These are phyloP conservation scores for Leuctra nigra DNA, from an alignment of 2,888 invertebrate genomes.

Conservation along the genomic window DNA sequence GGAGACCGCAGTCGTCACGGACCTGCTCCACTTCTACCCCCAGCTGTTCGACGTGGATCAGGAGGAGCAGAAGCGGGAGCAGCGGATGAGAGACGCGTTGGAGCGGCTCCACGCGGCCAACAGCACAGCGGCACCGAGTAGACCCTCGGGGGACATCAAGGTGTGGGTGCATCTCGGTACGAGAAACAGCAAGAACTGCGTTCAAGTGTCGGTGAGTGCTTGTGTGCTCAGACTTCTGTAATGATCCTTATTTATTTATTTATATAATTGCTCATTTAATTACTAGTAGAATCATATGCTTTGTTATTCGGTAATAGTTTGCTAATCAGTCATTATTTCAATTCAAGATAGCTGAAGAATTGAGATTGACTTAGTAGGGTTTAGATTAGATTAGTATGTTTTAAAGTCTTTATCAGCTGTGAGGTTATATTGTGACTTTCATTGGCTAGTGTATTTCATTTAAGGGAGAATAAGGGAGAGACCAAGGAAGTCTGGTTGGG, in stretches of 20 bases:
- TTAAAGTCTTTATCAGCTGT: too few relatives aligned
- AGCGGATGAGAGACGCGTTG: conserved; percentile 66
- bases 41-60: conserved; percentile 75
- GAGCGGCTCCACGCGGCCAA: conserved; percentile 57
- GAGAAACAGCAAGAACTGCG: conserved; percentile 47
- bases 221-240: too few relatives aligned
- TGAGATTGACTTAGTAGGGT: too few relatives aligned
- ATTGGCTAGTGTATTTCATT: too few relatives aligned
- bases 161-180: conserved; percentile 71
- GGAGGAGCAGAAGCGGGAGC: conserved; percentile 66
- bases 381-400: too few relatives aligned
- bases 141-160: conserved; percentile 70
- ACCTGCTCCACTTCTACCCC: conserved; percentile 68
- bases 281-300: background rate
- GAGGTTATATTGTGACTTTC: too few relatives aligned
- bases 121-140: conserved; percentile 40
- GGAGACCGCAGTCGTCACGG: conserved; percentile 68
- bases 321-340: too few relatives aligned
- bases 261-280: background rate
- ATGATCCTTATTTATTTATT: too few relatives aligned
- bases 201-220: conserved; percentile 54
- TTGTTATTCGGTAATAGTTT: too few relatives aligned
- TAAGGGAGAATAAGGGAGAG: too few relatives aligned
- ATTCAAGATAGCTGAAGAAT: too few relatives aligned
- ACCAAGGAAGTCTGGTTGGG: too few relatives aligned